Percentiles rank a stretch among this genome's conserved stretches.
Evolutionary conservation across 1,140 invertebrate genomes (phyloP).

Genomic region (Watersipora subatra): DNA sequence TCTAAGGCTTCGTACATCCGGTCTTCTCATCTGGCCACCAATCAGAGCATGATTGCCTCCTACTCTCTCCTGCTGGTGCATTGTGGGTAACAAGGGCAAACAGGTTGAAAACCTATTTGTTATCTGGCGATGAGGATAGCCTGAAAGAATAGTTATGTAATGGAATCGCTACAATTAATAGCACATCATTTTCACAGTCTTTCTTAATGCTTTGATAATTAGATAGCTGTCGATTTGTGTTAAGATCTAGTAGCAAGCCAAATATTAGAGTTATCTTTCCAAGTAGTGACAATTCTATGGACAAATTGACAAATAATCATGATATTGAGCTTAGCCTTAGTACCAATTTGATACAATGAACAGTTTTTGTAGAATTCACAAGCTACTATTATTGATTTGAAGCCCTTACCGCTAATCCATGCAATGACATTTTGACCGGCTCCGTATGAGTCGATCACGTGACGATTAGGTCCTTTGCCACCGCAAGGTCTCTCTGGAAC

Average conservation of each 20-base stretch:
- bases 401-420: neutral
- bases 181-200: neutral
- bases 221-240: neutral
- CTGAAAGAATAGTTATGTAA: no score
- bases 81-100: neutral
- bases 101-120: neutral
- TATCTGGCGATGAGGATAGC: no score
- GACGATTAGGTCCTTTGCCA: neutral
- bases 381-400: neutral
- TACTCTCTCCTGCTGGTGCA: neutral
- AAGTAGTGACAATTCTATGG: neutral
- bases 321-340: neutral
- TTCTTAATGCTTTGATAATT: neutral
- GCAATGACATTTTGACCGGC: neutral
- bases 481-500: neutral
- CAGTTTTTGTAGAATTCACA: neutral
- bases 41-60: neutral
- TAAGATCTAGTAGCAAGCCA: neutral
- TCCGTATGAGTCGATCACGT: neutral
- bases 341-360: neutral
- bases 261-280: neutral
- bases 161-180: neutral
- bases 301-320: neutral
- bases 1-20: neutral
- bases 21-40: neutral